Base-by-base conservation (phyloP, 2,797 vertebrate genomes). In the Luscinia megarhynchos region DNA sequence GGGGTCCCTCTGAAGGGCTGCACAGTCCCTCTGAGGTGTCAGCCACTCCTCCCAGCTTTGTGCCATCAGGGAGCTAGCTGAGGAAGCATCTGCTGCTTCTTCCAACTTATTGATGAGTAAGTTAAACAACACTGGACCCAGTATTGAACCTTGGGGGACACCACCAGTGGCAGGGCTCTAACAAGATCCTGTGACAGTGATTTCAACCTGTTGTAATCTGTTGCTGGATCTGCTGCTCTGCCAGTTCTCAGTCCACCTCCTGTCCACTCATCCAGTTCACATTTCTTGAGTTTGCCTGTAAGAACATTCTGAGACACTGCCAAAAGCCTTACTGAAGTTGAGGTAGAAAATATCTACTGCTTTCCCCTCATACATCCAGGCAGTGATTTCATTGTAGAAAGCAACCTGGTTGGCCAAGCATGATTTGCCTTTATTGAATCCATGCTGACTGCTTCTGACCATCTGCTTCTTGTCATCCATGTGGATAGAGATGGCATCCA, bases 101-200 rank as follows among this genome's bases (percentile, higher is more conserved):
- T 23, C 16, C 30, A 68, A 27, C 1, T 11, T 1, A 36, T 3
- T 68, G 50, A 30, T 41, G 19, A 48, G 2, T 30, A 36, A 1
- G 0, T 41, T 61, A 36, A 81, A 61, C 22, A 48, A 15, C 36
- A 32, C 6, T 20, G 10, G 6, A 18, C 2, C 29, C 8, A 20
- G 12, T 55, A 68, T 1, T 32, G 41, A 61, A 55, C 26, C 12
- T 8, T 34, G 12, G 22, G 12, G 7, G 9, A 29, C 11, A 55
- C 5, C 22, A 62, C 15, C 2, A n/a, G 4, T 21, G 15, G 41
- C 55, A 62, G 16, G 6, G 2, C 5, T 48, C 29, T 21, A 61
- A 10, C 3, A 3, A 16, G 0, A 54, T 40, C 15, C 27, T 55
- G 17, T n/a, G 41, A 3, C 2, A 4, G 5, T 41, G 30, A 46